Evolutionary conservation across 2,888 invertebrate species (phyloP), one percentile per base, ranked within the genome.

Genomic region (Nomada hirtipes): DNA sequence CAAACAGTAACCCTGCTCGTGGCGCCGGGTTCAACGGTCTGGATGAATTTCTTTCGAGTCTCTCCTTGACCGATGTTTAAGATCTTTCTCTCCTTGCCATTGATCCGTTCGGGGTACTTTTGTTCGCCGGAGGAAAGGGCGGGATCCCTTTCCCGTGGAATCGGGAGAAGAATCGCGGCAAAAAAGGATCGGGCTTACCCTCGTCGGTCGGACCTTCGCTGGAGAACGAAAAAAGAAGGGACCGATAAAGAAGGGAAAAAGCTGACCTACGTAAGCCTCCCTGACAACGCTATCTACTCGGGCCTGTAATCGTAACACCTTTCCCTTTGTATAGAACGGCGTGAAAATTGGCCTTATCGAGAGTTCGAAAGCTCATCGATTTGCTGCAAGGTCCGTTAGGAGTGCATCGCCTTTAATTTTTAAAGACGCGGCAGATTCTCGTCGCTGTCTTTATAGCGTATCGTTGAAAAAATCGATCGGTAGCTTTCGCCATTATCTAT

Each of bases 41-140:
- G 74, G 74, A 85, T 83, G 76, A 36, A 85, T 85, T 87, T 79
- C 76, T 60, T 73, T 76, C 75, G 75, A 76, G 77, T 61, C 76
- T 70, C 83, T 80, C 65, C 59, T 79, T 68, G 74, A 78, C 70
- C 78, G 74, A 74, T 63, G 59, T 53, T 61, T 20, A n/a, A 69
- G 71, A 47, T 74, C 71, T 64, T 76, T 69, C 23, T 76, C 53
- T 52, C 42, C 65, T 76, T 76, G 59, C 59, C 79, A 52, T 80
- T 78, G 79, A 82, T 71, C 64, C 20, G 23, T 59, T 15, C 44
- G 50, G 59, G 67, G 71, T 55, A 76, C 74, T 65, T 68, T 73
- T 67, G 53, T 69, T 36, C 69, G 10, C 2, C 13, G n/a, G 60
- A 53, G 79, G 60, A 78, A 76, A 73, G 74, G 69, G 11, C 69